Evolutionary conservation across 2,888 invertebrate species (phyloP).

Genomic region (Tiphia femorata): DNA sequence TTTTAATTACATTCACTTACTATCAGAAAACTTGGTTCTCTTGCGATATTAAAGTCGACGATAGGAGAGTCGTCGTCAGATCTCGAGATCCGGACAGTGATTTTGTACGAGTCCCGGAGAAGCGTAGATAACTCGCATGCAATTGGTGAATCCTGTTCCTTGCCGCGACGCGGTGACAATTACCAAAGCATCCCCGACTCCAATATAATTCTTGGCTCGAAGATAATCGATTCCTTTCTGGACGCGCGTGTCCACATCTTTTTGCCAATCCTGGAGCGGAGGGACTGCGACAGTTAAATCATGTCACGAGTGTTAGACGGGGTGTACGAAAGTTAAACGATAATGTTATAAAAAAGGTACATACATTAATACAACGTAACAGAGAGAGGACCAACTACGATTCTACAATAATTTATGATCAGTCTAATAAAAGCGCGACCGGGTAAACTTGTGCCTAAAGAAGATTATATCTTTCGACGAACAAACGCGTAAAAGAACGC

Average conservation of each 20-base stretch:
- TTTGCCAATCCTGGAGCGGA: constrained; percentile 72
- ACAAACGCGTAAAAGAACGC: too few relatives aligned
- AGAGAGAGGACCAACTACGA: too few relatives aligned
- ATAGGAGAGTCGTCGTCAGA: constrained; percentile 32
- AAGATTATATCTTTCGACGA: too few relatives aligned
- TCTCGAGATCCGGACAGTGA: constrained; percentile 32
- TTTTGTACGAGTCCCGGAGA: constrained; percentile 42
- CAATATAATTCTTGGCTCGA: constrained; percentile 75
- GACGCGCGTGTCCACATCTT: constrained; percentile 75
- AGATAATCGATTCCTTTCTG: constrained; percentile 75
- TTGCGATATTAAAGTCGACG: too few relatives aligned
- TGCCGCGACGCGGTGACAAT: constrained; percentile 80
- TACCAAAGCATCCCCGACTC: constrained; percentile 78
- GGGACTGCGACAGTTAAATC: constrained; percentile 50
- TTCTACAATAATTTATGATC: too few relatives aligned
- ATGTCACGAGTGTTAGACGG: neutral
- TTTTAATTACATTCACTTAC: too few relatives aligned
- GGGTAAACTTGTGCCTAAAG: too few relatives aligned
- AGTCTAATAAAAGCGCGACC: too few relatives aligned
- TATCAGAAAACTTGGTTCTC: too few relatives aligned
- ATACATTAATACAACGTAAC: neutral
- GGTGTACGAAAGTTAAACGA: neutral
- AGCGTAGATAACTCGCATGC: constrained; percentile 76
- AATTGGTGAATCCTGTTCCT: constrained; percentile 79
- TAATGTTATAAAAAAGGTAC: neutral